phyloP scores from a whole-genome alignment of 2,113 vertebrate species.

The Psilopsiagon aymara region DNA sequence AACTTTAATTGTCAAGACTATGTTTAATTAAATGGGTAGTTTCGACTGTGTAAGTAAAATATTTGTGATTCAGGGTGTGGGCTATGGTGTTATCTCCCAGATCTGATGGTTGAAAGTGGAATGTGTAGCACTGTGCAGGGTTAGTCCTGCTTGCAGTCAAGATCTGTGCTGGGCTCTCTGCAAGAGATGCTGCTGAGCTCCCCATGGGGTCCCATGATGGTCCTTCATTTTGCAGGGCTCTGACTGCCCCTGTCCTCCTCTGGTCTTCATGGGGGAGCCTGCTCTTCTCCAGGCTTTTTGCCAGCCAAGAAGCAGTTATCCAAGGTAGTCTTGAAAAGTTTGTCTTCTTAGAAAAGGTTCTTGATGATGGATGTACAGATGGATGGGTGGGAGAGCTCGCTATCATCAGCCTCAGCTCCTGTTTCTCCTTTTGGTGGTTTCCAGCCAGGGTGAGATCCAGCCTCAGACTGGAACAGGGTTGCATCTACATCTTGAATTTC shows the following conservation, averaged over 20 bases:
- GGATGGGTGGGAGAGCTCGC: background rate
- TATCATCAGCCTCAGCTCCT: background rate
- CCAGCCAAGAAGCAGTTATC: too few species aligned
- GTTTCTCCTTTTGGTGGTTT: background rate
- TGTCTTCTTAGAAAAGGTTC: background rate
- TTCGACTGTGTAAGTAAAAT: background rate
- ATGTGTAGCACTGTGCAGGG: background rate
- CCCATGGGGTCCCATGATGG: accelerated
- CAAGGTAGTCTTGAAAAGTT: background rate
- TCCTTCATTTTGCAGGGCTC: background rate
- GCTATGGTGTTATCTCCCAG: accelerated
- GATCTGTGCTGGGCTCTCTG: accelerated
- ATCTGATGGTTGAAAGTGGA: background rate
- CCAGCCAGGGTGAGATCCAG: background rate
- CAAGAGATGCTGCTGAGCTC: background rate
- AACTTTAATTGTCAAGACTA: background rate
- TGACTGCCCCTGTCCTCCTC: background rate
- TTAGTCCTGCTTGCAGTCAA: background rate
- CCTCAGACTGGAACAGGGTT: background rate
- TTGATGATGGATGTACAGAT: background rate
- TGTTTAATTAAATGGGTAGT: background rate
- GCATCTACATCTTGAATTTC: background rate
- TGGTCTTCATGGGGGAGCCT: background rate
- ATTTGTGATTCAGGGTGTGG: background rate
- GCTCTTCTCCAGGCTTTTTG: background rate